A percentile compares a stretch with the other conserved stretches of the same genome.
Evolutionary conservation across 2,797 vertebrate genomes (phyloP).

Genomic region (Helicolenus hilgendorfi): DNA sequence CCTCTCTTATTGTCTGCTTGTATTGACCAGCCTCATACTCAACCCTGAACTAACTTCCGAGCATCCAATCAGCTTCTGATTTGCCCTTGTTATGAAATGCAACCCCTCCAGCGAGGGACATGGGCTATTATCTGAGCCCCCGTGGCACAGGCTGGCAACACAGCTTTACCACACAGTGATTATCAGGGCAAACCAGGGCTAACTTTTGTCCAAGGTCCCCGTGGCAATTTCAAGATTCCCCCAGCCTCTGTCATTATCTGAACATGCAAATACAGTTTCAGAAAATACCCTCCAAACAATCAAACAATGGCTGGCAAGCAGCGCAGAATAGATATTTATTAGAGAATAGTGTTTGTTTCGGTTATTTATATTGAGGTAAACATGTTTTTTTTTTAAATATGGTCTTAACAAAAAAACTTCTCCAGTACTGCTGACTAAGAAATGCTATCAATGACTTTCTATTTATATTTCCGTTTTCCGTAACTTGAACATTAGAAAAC

Average conservation of each 20-base stretch:
- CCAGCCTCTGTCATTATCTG: background rate
- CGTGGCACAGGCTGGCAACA: background rate
- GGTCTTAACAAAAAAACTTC: background rate
- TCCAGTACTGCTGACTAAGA: background rate
- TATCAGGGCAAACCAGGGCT: constrained; percentile 11
- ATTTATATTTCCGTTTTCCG: background rate
- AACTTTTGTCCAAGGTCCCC: background rate
- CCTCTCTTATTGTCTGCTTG: background rate
- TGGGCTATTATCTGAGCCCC: constrained; percentile 1
- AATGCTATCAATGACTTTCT: background rate
- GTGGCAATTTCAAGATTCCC: background rate
- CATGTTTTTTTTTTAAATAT: background rate
- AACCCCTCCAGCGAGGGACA: background rate
- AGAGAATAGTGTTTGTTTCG: background rate
- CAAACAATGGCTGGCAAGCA: background rate
- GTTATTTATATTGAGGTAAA: background rate
- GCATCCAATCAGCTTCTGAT: constrained; percentile 20
- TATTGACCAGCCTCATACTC: background rate
- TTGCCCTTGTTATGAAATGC: constrained; percentile 24
- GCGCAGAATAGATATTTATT: background rate
- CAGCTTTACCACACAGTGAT: constrained; percentile 10
- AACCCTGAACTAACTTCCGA: background rate
- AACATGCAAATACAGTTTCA: background rate
- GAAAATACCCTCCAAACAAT: background rate
- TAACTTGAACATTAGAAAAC: background rate